Evolutionary conservation across 2,888 invertebrate species (phyloP).

Genomic region (Neocrepidodera transversa): DNA sequence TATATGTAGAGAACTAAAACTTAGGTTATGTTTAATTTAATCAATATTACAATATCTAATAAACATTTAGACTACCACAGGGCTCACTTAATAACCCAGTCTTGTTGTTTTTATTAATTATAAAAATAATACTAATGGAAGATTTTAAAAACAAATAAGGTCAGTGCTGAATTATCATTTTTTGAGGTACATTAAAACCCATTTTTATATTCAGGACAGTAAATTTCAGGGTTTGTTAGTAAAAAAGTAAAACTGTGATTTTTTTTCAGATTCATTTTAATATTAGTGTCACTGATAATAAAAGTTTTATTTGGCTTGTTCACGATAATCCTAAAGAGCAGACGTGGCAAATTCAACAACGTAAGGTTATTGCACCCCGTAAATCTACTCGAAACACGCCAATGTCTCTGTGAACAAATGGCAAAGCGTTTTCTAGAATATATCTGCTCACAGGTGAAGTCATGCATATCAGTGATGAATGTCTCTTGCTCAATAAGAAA

Average conservation of each 20-base stretch:
- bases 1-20: too few species aligned
- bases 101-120: too few species aligned
- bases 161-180: too few species aligned
- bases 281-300: background rate
- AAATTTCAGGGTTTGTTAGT: background rate
- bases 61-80: too few species aligned
- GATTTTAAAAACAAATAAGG: too few species aligned
- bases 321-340: background rate
- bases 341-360: conserved; percentile 5
- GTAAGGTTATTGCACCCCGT: conserved; percentile 9
- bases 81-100: too few species aligned
- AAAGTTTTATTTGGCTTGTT: conserved; percentile 1
- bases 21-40: too few species aligned
- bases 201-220: background rate
- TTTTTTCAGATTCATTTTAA: background rate
- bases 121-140: too few species aligned
- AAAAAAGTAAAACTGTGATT: background rate
- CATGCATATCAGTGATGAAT: conserved; percentile 28
- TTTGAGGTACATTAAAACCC: background rate
- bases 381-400: conserved; percentile 4
- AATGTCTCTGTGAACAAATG: conserved; percentile 7
- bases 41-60: too few species aligned
- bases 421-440: conserved; percentile 11
- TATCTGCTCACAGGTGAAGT: conserved; percentile 17
- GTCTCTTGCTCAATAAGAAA: conserved; percentile 23